Percentiles rank a stretch among this genome's conserved stretches.
Conservation (phyloP, 2,797 vertebrate genomes). For the Acipenser transmontanus region DNA sequence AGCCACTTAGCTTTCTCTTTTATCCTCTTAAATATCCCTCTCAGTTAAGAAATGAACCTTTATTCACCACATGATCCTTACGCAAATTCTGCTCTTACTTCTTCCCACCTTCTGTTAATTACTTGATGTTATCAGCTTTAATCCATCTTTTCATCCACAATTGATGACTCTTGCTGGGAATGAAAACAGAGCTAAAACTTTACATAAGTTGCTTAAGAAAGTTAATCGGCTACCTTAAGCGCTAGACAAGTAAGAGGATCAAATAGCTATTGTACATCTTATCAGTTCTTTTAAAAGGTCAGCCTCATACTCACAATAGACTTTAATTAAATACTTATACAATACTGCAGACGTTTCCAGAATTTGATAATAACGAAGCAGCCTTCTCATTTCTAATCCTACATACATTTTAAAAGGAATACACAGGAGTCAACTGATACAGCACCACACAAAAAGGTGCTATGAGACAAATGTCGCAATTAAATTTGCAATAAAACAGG, state of each 20-base stretch:
- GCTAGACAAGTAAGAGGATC: slow-evolving; percentile 66
- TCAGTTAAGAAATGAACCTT: slow-evolving; percentile 90
- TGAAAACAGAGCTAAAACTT: slow-evolving; percentile 58
- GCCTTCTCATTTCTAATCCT: slow-evolving; percentile 83
- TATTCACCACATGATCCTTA: slow-evolving; percentile 74
- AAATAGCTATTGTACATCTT: slow-evolving; percentile 71
- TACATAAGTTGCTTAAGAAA: slow-evolving; percentile 91
- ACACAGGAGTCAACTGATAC: slow-evolving; percentile 63
- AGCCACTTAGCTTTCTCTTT: slow-evolving; percentile 71
- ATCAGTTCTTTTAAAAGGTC: slow-evolving; percentile 70
- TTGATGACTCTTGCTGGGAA: slow-evolving; percentile 68
- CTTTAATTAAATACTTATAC: slow-evolving; percentile 70
- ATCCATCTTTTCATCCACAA: slow-evolving; percentile 79
- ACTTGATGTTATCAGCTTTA: slow-evolving; percentile 92
- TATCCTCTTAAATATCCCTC: slow-evolving; percentile 79
- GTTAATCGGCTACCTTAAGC: slow-evolving; percentile 75
- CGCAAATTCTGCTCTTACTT: slow-evolving; percentile 76
- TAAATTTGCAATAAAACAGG: no score
- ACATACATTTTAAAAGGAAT: slow-evolving; percentile 74
- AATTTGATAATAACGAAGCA: slow-evolving; percentile 38
- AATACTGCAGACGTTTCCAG: slow-evolving; percentile 46
- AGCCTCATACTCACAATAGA: slow-evolving; percentile 56
- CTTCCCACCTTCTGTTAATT: slow-evolving; percentile 85
- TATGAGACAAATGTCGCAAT: slow-evolving; percentile 34
- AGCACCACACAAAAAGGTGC: slow-evolving; percentile 28